These are phyloP conservation scores for Stegana nigrithorax DNA, from an alignment of 2,888 invertebrate genomes.

Conservation along the genomic window DNA sequence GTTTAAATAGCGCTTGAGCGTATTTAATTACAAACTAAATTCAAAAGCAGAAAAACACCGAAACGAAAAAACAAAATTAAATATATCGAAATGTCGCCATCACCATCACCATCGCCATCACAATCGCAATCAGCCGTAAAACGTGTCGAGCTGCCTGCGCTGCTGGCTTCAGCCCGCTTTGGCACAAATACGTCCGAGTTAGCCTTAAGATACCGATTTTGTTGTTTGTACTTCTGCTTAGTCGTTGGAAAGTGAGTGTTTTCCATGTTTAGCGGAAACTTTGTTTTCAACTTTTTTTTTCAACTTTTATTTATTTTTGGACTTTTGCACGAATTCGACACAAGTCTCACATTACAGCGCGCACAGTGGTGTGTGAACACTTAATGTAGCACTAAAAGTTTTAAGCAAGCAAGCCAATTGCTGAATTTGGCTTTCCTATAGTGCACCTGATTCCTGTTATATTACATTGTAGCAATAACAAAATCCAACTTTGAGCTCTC, in stretches of 20 bases:
- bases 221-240: background rate
- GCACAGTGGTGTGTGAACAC: background rate
- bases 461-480: no score
- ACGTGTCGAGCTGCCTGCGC: background rate
- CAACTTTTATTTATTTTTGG: background rate
- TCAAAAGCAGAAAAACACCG: no score
- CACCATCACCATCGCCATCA: no score
- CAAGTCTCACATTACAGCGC: slow-evolving; percentile 10
- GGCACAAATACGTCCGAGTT: no score
- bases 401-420: no score
- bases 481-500: no score
- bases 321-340: slow-evolving; percentile 6
- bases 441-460: no score
- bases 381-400: no score
- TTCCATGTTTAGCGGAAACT: slow-evolving; percentile 9
- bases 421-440: no score
- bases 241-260: slow-evolving; percentile 5
- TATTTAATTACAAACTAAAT: slow-evolving; percentile 45
- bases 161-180: background rate
- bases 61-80: no score
- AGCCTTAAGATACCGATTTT: background rate
- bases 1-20: slow-evolving; percentile 16
- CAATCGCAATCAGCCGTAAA: no score
- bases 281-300: background rate
- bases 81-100: slow-evolving; percentile 5